These are phyloP conservation scores for Macrotus californicus DNA, from an alignment of 2,113 vertebrate genomes.

Conservation along the genomic window DNA sequence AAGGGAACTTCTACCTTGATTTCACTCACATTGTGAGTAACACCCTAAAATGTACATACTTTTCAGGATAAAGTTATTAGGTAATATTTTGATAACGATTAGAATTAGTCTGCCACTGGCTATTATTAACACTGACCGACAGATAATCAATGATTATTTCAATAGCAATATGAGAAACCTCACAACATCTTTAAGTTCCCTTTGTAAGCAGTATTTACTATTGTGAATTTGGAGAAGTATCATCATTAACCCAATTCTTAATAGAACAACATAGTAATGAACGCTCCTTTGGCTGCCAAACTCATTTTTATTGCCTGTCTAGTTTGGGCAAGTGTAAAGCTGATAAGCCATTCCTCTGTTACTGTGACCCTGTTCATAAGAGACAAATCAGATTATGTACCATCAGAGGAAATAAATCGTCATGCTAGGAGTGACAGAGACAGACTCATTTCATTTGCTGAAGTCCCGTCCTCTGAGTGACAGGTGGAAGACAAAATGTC, in stretches of 20 bases:
- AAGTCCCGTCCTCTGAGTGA: constrained; percentile 56
- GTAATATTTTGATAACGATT: neutral
- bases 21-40: neutral
- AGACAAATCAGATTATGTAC: neutral
- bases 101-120: neutral
- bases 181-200: neutral
- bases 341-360: neutral
- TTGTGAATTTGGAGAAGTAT: neutral
- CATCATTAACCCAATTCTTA: neutral
- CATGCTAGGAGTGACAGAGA: neutral
- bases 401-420: neutral
- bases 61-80: neutral
- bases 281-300: neutral
- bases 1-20: neutral
- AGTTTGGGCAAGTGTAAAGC: constrained; percentile 27
- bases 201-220: neutral
- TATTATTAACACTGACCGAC: neutral
- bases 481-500: neutral
- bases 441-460: neutral
- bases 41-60: neutral
- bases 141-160: neutral
- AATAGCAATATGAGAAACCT: neutral
- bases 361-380: neutral
- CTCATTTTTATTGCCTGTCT: neutral
- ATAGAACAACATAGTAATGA: neutral